A percentile compares a stretch with the other conserved stretches of the same genome.
phyloP scores from a whole-genome alignment of 2,113 vertebrate species.

The Telmatochromis sp. region DNA sequence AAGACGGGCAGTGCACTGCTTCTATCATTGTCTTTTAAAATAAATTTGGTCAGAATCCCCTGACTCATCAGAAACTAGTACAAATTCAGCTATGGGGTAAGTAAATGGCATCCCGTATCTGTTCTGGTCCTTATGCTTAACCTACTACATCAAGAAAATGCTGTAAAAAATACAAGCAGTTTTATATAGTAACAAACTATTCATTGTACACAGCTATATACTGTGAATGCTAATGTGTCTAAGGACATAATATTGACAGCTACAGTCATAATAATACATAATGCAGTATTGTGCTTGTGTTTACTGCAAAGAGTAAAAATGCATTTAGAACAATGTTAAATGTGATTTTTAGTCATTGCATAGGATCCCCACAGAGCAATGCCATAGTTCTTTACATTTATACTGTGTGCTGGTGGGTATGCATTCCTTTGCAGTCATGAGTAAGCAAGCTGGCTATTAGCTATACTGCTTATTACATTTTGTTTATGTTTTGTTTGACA shows the following conservation, averaged over 20 bases:
- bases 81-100: background rate
- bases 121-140: background rate
- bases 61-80: background rate
- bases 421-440: background rate
- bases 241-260: background rate
- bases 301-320: background rate
- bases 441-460: background rate
- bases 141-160: background rate
- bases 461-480: background rate
- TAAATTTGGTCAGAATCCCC: background rate
- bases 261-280: background rate
- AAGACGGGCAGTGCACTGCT: rapidly evolving
- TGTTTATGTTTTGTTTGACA: background rate
- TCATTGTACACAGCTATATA: background rate
- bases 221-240: background rate
- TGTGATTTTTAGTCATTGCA: background rate
- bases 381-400: background rate
- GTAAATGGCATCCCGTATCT: background rate
- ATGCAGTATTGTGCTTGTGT: background rate
- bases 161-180: background rate
- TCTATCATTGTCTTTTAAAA: rapidly evolving
- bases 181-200: background rate
- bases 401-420: background rate
- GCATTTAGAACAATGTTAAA: background rate
- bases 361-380: background rate